A percentile compares a stretch with the other conserved stretches of the same genome.
Evolutionary conservation across 2,797 vertebrate species (phyloP).

Genomic region (Hephaestus fuliginosus): DNA sequence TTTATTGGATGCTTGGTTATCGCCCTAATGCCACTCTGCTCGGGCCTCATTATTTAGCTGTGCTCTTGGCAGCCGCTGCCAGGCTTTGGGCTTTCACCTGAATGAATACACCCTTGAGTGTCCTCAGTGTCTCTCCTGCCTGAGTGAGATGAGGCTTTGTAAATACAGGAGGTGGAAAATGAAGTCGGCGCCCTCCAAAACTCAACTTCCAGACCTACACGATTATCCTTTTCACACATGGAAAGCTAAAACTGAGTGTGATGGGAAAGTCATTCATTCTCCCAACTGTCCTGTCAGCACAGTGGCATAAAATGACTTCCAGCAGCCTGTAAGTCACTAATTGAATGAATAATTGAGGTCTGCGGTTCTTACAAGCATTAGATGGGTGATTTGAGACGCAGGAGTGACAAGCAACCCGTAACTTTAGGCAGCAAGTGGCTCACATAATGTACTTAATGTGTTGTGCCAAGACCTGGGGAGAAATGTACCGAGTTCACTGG

Average conservation of each 20-base stretch:
- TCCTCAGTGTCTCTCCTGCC: conserved; percentile 12
- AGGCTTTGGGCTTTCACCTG: conserved; percentile 48
- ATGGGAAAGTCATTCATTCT: not conserved
- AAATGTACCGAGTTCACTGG: not conserved
- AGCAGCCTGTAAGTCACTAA: conserved; percentile 13
- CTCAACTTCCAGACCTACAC: conserved; percentile 12
- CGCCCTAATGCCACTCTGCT: conserved; percentile 55
- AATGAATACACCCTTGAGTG: conserved; percentile 44
- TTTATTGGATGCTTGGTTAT: conserved; percentile 58
- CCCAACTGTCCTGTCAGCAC: conserved; percentile 10
- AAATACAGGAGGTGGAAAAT: conserved; percentile 24
- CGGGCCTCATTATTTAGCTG: conserved; percentile 52
- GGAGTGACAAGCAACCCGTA: conserved; percentile 26
- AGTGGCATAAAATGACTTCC: conserved; percentile 13
- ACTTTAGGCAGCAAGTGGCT: conserved; percentile 27
- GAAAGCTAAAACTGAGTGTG: conserved; percentile 7
- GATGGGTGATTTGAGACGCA: conserved; percentile 42
- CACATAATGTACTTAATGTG: conserved; percentile 3
- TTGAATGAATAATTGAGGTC: conserved; percentile 63
- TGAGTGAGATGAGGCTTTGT: conserved; percentile 21
- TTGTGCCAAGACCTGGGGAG: not conserved
- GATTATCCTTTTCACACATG: conserved; percentile 45
- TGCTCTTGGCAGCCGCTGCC: conserved; percentile 48
- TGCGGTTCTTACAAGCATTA: conserved; percentile 35
- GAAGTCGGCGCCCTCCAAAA: conserved; percentile 29